phyloP scores from a whole-genome alignment of 2,113 vertebrate genomes.

The Chaenocephalus aceratus region DNA sequence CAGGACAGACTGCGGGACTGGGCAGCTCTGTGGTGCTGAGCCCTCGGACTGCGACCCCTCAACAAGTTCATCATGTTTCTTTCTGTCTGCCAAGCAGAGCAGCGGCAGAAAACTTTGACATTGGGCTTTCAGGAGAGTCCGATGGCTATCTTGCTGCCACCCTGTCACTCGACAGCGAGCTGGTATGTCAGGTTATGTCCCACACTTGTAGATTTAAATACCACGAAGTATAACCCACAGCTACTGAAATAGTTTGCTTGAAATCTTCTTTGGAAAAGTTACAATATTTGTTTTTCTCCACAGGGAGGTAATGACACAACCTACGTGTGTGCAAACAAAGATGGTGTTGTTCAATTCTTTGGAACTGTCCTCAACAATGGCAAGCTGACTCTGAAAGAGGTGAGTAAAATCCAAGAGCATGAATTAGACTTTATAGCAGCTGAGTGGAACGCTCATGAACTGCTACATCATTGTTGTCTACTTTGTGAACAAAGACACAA shows the following conservation, averaged over 20 bases:
- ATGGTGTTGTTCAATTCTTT: not conserved
- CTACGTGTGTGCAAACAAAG: constrained; percentile 69
- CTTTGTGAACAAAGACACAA: no score
- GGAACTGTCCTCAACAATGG: not conserved
- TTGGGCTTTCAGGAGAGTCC: constrained; percentile 52
- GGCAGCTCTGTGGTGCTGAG: constrained; percentile 44
- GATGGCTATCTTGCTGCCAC: constrained; percentile 39
- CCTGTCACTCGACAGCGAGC: not conserved
- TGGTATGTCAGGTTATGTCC: constrained; percentile 22
- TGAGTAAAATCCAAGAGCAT: constrained; percentile 9
- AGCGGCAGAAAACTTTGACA: constrained; percentile 9
- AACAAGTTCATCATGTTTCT: constrained; percentile 18
- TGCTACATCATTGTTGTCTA: no score
- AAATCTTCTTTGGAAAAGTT: not conserved
- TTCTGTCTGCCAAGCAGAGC: not conserved
- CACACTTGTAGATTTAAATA: not conserved
- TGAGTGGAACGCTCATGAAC: no score
- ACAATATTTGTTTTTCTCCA: not conserved
- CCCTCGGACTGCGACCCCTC: constrained; percentile 51
- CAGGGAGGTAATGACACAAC: constrained; percentile 40
- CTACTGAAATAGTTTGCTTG: not conserved
- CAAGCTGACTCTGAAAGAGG: rapidly evolving
- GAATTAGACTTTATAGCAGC: no score
- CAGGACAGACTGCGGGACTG: rapidly evolving
- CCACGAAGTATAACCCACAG: not conserved